Base-by-base conservation (phyloP, 2,888 invertebrate species). In the Drosophila austrosaltans region DNA sequence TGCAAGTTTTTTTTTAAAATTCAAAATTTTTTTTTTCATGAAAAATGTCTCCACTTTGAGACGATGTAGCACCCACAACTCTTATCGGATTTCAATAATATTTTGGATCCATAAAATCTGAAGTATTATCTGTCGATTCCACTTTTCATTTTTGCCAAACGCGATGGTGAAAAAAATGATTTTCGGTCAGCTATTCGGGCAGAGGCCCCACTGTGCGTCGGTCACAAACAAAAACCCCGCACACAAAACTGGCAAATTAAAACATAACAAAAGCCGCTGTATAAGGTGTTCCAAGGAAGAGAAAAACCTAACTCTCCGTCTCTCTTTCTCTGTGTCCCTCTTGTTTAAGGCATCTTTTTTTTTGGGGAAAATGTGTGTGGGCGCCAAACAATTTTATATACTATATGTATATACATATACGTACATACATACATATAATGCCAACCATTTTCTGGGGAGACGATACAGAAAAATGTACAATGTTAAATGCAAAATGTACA, bases 231-330 rank as follows among this genome's bases (percentile, higher is more conserved):
- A 72, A 69, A 67, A 70, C 77, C 61, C 66, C 61, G 22, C 48
- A 48, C 66, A 63, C 48, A 75, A 64, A 63, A 63, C 60, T 48
- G 69, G 65, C 64, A 85, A 84, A 87, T 83, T 75, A 82, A 83
- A 87, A 73, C 79, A 83, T 69, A 83, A 83, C 87, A 83, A 84
- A 76, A 62, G 74, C 59, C 63, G 72, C 63, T 48, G 48, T 22
- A 66, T 60, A 67, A 67, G 69, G 69, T 67, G 56, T 32, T 25
- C 39, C 30, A 36, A 28, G 39, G 53, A 53, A 28, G 20, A 44
- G 48, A 39, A 63, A 76, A 77, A 53, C 58, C 54, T 61, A 57
- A 16, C 57, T 64, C 75, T 59, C 69, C 8, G 2, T 10, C 36
- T 36, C 36, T 10, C 36, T 10, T 2, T 8, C 36, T 36, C 10